Evolutionary conservation across 35 echinoderm and acorn worm species (phyloP).

Genomic region (Strongylocentrotus purpuratus): DNA sequence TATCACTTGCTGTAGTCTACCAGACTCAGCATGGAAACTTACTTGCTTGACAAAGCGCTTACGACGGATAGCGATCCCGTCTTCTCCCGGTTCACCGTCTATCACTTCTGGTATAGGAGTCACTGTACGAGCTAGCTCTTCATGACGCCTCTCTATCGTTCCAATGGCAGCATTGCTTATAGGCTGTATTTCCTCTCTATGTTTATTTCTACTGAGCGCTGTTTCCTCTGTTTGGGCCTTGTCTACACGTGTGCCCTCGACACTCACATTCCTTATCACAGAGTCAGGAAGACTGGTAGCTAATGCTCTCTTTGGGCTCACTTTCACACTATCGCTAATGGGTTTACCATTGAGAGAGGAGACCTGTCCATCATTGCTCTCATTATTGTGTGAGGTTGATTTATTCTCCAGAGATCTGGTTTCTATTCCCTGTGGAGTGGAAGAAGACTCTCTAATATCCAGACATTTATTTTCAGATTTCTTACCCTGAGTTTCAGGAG

Average conservation of each 20-base stretch:
- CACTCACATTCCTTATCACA: constrained; percentile 6
- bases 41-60: constrained; percentile 27
- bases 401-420: constrained; percentile 31
- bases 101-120: not conserved
- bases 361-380: not conserved
- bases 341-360: constrained; percentile 7
- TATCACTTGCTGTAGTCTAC: constrained; percentile 13
- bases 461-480: not conserved
- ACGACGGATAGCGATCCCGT: not conserved
- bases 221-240: constrained; percentile 23
- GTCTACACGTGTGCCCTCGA: not conserved
- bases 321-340: not conserved
- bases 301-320: constrained; percentile 24
- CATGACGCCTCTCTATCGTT: not conserved
- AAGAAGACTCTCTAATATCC: not conserved
- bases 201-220: not conserved
- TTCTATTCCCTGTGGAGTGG: not conserved
- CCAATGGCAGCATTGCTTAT: not conserved
- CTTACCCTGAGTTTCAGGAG: not conserved
- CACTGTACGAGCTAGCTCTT: not conserved
- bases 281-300: constrained; percentile 35
- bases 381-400: not conserved
- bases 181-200: constrained; percentile 21
- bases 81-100: not conserved
- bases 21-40: constrained; percentile 23